These are phyloP conservation scores for Origma solitaria DNA, from an alignment of 2,113 vertebrate genomes.

Conservation along the genomic window DNA sequence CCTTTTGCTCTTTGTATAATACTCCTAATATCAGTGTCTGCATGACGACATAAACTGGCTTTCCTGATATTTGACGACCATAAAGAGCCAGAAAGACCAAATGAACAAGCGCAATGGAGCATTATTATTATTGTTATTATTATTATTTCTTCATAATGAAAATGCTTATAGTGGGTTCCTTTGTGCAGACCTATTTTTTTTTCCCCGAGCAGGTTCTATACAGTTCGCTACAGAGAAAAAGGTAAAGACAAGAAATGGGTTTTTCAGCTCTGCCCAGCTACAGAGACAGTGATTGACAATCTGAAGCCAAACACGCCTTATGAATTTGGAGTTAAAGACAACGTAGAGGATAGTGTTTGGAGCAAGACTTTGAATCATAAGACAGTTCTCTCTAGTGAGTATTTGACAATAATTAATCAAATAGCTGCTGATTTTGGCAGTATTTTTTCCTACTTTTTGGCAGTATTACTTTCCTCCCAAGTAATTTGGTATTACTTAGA, in stretches of 20 bases:
- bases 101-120: background rate
- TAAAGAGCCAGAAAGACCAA: background rate
- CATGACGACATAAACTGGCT: background rate
- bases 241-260: conserved; percentile 88
- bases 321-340: conserved; percentile 92
- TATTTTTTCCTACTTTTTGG: too few relatives aligned
- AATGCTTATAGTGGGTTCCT: background rate
- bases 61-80: background rate
- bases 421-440: background rate
- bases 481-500: background rate
- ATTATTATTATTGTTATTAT: rapidly evolving
- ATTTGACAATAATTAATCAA: background rate
- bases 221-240: conserved; percentile 92
- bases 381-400: conserved; percentile 79
- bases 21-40: background rate
- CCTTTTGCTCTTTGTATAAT: background rate
- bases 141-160: background rate
- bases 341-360: conserved; percentile 80
- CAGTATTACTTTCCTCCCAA: too few relatives aligned
- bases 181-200: background rate
- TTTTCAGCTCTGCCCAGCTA: conserved; percentile 91
- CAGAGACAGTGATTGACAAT: conserved; percentile 88
- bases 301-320: conserved; percentile 88
- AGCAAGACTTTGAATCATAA: conserved; percentile 86
- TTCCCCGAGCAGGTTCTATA: conserved; percentile 81